Percentiles rank a stretch among this genome's conserved stretches.
These are phyloP conservation scores for Anas platyrhynchos DNA, from an alignment of 2,113 vertebrate species.

Conservation along the genomic window DNA sequence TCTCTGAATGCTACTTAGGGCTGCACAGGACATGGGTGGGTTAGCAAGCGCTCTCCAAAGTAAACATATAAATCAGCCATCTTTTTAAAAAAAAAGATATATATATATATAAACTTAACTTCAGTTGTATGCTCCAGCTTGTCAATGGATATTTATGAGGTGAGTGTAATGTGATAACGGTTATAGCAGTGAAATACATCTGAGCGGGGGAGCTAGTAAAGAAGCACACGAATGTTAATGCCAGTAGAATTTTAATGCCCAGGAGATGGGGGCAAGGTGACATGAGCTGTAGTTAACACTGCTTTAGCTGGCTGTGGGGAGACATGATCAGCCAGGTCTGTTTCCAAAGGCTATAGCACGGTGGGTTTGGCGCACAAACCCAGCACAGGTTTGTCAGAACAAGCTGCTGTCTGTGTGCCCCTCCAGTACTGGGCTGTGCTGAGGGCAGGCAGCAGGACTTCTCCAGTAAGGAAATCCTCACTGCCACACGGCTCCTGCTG, in stretches of 20 bases:
- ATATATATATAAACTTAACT: conserved; percentile 23
- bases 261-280: conserved; percentile 38
- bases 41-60: conserved; percentile 40
- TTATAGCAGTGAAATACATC: conserved; percentile 71
- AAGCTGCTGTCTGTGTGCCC: neutral
- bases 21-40: neutral
- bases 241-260: conserved; percentile 69
- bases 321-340: neutral
- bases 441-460: conserved; percentile 19
- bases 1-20: neutral
- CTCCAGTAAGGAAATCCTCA: neutral
- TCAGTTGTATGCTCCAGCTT: conserved; percentile 60
- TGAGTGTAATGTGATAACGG: conserved; percentile 42
- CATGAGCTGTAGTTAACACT: neutral
- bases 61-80: conserved; percentile 35
- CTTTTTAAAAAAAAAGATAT: neutral
- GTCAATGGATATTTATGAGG: conserved; percentile 73
- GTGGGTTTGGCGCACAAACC: neutral
- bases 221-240: conserved; percentile 28
- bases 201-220: conserved; percentile 42
- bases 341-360: neutral
- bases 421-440: neutral
- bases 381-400: neutral
- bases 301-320: neutral
- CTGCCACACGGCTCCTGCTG: neutral